Evolutionary conservation across 2,113 vertebrate species (phyloP).

Genomic region (Rhynchopsitta pachyrhyncha): DNA sequence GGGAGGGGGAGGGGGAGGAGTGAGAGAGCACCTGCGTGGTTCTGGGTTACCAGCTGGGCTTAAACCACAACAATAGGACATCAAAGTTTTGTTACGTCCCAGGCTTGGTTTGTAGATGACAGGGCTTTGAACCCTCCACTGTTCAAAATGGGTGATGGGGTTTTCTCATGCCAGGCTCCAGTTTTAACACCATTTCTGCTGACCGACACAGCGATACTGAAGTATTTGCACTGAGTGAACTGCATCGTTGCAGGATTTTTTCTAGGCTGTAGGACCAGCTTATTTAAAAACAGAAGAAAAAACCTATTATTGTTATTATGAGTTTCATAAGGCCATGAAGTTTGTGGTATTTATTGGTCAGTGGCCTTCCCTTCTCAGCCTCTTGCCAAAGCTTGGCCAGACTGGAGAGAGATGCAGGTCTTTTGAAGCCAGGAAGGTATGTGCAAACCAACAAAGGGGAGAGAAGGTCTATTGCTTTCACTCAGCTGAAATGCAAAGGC

Average conservation of each 20-base stretch:
- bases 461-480: background rate
- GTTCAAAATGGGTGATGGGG: background rate
- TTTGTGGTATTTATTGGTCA: background rate
- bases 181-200: background rate
- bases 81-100: background rate
- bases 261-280: background rate
- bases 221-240: background rate
- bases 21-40: too few relatives aligned
- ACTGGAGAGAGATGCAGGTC: background rate
- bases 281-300: background rate
- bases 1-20: too few relatives aligned
- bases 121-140: background rate
- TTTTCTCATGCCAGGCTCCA: background rate
- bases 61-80: background rate
- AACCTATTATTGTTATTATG: background rate
- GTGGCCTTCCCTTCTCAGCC: background rate
- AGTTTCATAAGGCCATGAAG: background rate
- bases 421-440: background rate
- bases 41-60: too few relatives aligned
- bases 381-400: background rate
- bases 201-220: background rate
- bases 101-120: background rate
- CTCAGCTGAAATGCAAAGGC: background rate
- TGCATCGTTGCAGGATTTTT: background rate
- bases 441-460: background rate